Evolutionary conservation across 2,797 vertebrate genomes (phyloP).

Genomic region (Spinibarbus caldwelli): DNA sequence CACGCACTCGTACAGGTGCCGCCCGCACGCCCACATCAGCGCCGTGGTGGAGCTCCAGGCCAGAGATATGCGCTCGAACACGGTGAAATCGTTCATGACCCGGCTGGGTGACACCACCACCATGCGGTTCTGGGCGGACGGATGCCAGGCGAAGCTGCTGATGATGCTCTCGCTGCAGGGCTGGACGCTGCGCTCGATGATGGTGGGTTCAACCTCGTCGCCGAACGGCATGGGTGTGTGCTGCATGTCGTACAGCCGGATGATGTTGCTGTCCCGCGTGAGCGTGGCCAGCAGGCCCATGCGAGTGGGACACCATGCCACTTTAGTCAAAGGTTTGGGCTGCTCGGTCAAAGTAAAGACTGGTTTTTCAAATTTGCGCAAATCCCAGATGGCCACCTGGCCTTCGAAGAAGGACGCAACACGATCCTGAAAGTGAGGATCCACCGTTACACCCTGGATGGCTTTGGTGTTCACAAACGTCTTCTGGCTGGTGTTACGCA

Average conservation of each 20-base stretch:
- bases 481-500: conserved; percentile 97
- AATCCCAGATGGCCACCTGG: conserved; percentile 98
- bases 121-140: conserved; percentile 96
- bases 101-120: conserved; percentile 94
- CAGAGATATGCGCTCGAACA: conserved; percentile 97
- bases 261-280: conserved; percentile 94
- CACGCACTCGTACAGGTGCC: conserved; percentile 92
- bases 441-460: conserved; percentile 95
- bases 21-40: conserved; percentile 96
- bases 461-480: conserved; percentile 99
- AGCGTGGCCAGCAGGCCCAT: conserved; percentile 93
- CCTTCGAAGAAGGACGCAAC: conserved; percentile 98
- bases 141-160: conserved; percentile 97
- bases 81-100: conserved; percentile 96
- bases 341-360: conserved; percentile 95
- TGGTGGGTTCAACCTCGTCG: conserved; percentile 97
- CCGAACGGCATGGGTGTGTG: conserved; percentile 95
- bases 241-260: conserved; percentile 98
- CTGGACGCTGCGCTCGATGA: conserved; percentile 97
- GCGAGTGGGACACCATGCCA: conserved; percentile 96
- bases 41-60: conserved; percentile 96
- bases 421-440: conserved; percentile 93
- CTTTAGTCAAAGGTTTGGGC: conserved; percentile 94
- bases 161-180: conserved; percentile 89
- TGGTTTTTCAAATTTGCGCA: conserved; percentile 97